Evolutionary conservation across 1,140 invertebrate genomes (phyloP), one percentile per base, ranked within the genome.

Genomic region (Hylaeus volcanicus): DNA sequence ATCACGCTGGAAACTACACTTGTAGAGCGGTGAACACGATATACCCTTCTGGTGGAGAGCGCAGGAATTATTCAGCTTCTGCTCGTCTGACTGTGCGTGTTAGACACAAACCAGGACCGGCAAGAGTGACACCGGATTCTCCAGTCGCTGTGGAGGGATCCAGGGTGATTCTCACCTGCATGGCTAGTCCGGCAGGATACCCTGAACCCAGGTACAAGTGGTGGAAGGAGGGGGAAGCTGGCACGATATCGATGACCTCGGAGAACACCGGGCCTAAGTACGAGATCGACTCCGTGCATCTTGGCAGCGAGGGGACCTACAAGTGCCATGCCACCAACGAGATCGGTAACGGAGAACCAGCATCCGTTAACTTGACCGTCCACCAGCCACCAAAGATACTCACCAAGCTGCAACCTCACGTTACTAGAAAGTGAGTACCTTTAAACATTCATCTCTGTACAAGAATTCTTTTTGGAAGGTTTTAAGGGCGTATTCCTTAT

Each of bases 321-420:
- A 96, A 96, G 88, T 99, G 98, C 89, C 96, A 98, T 89, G 97
- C 97, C 0, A 96, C 95, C 26, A 99, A 98, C 88, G 97, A 97
- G 90, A 94, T 98, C 77, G 98, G 98, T 5, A 96, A 96, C 66
- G 97, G 98, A 1, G 96, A 97, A 84, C 94, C 96, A 63, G 97
- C 97, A 0, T 96, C 96, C 0, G 97, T 98, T 12, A 95, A 95
- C 70, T 93, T 99, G 3, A 96, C 96, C 89, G 97, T 99, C 0
- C 95, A 98, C 88, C 97, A 98, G 88, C 96, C 97, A 1, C 97
- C 98, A 0, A 96, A 96, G 76, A 96, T 98, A 88, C 94, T 97
- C 61, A 95, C 96, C 39, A 97, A 97, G 89, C 93, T 98, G n/a
- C 96, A 97, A 87, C 96, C 97, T 5, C 96, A 97, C 82, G 95